Evolutionary conservation across 2,888 invertebrate species (phyloP).

Genomic region (Eumacrocentrus americanus): DNA sequence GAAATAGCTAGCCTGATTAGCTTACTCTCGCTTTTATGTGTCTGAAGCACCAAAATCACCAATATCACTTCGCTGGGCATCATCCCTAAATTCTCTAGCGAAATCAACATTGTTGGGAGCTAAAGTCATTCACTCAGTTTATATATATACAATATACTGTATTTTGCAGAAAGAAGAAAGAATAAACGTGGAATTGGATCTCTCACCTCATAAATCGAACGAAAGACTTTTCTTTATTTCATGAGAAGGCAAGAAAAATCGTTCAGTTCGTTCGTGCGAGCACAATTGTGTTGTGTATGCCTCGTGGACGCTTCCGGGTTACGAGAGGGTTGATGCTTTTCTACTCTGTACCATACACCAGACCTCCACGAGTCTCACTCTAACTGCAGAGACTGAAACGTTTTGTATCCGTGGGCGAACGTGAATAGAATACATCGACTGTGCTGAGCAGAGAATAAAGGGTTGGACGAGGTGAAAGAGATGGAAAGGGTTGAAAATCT

Average conservation of each 20-base stretch:
- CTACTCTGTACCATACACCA: neutral
- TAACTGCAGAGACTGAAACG: conserved; percentile 9
- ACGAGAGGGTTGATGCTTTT: conserved; percentile 11
- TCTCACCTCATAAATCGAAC: conserved; percentile 17
- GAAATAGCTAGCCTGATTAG: conserved; percentile 46
- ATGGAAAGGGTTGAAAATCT: conserved; percentile 10
- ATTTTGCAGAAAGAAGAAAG: neutral
- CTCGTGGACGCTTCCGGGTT: conserved; percentile 24
- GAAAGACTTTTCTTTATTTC: conserved; percentile 9
- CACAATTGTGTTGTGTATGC: conserved; percentile 27
- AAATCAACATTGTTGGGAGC: conserved; percentile 4
- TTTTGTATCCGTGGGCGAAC: conserved; percentile 28
- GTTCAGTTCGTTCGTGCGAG: conserved; percentile 27
- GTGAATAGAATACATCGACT: conserved; percentile 37
- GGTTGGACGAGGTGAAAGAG: conserved; percentile 8
- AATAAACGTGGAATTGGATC: conserved; percentile 7
- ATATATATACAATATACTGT: neutral
- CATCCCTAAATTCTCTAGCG: conserved; percentile 2
- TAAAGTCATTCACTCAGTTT: conserved; percentile 1
- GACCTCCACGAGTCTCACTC: neutral
- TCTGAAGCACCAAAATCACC: conserved; percentile 24
- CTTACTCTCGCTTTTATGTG: conserved; percentile 27
- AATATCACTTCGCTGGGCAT: conserved; percentile 6
- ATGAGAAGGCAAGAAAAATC: conserved; percentile 12
- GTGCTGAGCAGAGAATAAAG: conserved; percentile 29